Evolutionary conservation across 2,797 vertebrate species (phyloP), one percentile per base, ranked within the genome.

Genomic region (Xiphorhynchus erythropygius): DNA sequence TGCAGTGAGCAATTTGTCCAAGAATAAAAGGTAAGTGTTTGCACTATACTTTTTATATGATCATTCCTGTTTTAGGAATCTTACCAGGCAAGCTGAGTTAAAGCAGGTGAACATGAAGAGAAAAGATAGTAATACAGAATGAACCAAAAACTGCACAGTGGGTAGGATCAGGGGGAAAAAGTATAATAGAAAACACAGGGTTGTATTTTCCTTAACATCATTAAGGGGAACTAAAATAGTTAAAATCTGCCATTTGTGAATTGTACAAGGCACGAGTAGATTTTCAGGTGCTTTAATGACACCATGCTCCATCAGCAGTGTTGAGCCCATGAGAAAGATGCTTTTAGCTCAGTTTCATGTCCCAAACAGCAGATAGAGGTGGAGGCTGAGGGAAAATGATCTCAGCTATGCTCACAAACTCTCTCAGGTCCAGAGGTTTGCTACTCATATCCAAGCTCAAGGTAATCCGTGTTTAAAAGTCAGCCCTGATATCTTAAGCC

Each of bases 1-100:
- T 39, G 59, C 5, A 2, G 93, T 79, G 68, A 83, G 76, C 69
- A 90, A 95, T 92, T 96, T 94, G 84, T 83, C 90, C 46, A 69
- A 65, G 65, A 89, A 92, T 94, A 94, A 96, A 96, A 93, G 69
- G 33, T 73, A 93, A 92, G 60, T 94, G 64, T 64, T 80, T 37
- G 46, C 84, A 81, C 78, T 93, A 55, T 23, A 81, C 41, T 75
- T 92, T 95, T 92, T 85, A 91, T 91, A 55, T 42, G 49, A 74
- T 42, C 59, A 19, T 81, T 93, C 42, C 30, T 50, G 18, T 52
- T 74, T 62, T 77, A 96, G 67, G 68, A 89, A 95, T 62, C 82
- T 84, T 75, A 91, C 24, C 19, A 41, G 64, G 21, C 69, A 84
- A 89, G 55, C 19, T 59, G 33, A 65, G 46, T 55, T 57, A 92